These are phyloP conservation scores for Eremophila alpestris DNA, from an alignment of 2,797 vertebrate genomes.

Conservation along the genomic window DNA sequence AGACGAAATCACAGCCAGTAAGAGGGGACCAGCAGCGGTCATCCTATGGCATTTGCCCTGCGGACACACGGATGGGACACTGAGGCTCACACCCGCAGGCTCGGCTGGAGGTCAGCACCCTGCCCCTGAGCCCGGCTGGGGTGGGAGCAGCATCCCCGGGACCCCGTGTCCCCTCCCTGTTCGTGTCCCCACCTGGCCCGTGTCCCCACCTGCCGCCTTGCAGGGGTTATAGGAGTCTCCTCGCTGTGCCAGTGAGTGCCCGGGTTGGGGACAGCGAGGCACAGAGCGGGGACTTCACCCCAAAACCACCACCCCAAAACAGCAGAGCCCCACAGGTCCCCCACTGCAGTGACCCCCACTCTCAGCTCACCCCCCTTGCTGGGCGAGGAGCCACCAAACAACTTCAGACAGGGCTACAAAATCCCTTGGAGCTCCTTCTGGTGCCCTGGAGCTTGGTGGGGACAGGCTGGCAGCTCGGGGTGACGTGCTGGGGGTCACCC, in stretches of 20 bases:
- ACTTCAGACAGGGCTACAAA: background rate
- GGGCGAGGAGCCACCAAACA: background rate
- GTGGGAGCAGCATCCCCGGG: background rate
- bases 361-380: background rate
- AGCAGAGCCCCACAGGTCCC: background rate
- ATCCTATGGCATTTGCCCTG: slow-evolving; percentile 99
- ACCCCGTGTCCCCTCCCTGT: fast-evolving
- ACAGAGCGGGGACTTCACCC: fast-evolving
- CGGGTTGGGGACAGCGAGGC: fast-evolving
- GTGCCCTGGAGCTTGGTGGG: fast-evolving
- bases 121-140: fast-evolving
- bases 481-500: background rate
- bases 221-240: background rate
- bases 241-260: background rate
- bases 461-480: background rate
- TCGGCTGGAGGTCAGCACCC: background rate
- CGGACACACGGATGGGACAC: background rate
- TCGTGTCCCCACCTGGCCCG: fast-evolving
- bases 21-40: slow-evolving; percentile 99
- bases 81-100: background rate
- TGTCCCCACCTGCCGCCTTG: background rate
- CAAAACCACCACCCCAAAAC: background rate
- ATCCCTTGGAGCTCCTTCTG: background rate
- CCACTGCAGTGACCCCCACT: background rate
- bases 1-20: slow-evolving; percentile 98